Conservation (phyloP, 2,113 vertebrate species). For the Rana temporaria region DNA sequence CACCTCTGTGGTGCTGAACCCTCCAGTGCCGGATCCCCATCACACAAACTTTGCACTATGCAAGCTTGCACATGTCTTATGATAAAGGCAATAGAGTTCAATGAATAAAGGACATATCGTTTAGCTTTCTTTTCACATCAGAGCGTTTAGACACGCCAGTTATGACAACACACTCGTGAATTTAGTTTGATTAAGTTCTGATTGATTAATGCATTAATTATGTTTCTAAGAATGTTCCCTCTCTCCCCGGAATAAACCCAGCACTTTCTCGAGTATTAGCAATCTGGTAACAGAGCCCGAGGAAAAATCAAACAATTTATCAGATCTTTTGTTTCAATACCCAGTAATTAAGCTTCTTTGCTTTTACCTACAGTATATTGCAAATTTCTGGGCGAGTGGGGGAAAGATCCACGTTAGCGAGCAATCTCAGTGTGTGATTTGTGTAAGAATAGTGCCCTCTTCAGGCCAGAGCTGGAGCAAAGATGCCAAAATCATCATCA, state of each 20-base stretch:
- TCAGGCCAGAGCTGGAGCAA: slow-evolving; percentile 71
- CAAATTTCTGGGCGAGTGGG: slow-evolving; percentile 69
- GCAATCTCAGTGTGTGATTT: slow-evolving; percentile 66
- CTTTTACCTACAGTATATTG: slow-evolving; percentile 69
- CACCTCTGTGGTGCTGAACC: slow-evolving; percentile 40
- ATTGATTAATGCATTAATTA: slow-evolving; percentile 61
- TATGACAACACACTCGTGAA: slow-evolving; percentile 52
- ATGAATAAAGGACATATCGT: neutral
- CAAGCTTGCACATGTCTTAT: neutral
- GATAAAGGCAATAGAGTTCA: neutral
- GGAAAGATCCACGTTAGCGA: slow-evolving; percentile 59
- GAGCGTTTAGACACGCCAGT: neutral
- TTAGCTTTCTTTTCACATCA: neutral
- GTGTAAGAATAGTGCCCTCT: slow-evolving; percentile 82
- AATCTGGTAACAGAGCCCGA: slow-evolving; percentile 71
- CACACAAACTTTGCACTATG: neutral
- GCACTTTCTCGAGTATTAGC: slow-evolving; percentile 67
- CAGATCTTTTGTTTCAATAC: slow-evolving; percentile 80
- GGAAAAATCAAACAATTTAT: slow-evolving; percentile 76
- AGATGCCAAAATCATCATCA: neutral
- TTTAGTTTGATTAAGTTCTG: slow-evolving; percentile 61
- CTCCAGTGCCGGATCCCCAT: too few relatives aligned
- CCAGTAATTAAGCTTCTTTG: slow-evolving; percentile 77
- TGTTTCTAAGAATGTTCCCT: slow-evolving; percentile 68
- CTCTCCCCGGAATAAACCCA: slow-evolving; percentile 65